Conservation (phyloP, 2,113 vertebrate species). For the Tautogolabrus adspersus region DNA sequence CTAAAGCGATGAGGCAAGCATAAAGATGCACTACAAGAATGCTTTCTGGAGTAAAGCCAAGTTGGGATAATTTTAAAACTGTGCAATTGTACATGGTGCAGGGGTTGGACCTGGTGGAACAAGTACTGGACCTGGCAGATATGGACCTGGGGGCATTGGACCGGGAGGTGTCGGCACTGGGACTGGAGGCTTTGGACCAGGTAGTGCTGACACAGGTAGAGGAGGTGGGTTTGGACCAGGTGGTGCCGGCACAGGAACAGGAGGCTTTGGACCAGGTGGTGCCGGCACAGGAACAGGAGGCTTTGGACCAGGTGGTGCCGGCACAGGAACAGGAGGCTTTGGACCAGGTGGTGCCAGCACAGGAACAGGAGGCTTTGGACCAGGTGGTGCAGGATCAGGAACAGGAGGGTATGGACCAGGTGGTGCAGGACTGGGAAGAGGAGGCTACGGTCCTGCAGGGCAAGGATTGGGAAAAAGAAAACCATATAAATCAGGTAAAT, state of each 20-base stretch:
- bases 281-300: conserved; percentile 25
- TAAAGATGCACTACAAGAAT: not conserved
- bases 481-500: conserved; percentile 36
- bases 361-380: conserved; percentile 28
- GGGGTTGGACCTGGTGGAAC: conserved; percentile 41
- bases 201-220: conserved; percentile 36
- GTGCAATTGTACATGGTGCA: conserved; percentile 11
- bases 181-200: conserved; percentile 50
- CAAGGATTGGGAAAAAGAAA: conserved; percentile 69
- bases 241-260: fast-evolving
- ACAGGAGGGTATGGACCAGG: conserved; percentile 42
- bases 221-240: conserved; percentile 25
- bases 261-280: conserved; percentile 45
- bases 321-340: conserved; percentile 43
- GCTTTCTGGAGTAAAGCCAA: not conserved
- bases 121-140: conserved; percentile 32
- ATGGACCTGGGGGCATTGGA: conserved; percentile 29
- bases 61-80: not conserved
- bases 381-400: conserved; percentile 43
- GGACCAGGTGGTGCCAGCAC: conserved; percentile 13
- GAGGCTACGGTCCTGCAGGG: conserved; percentile 23
- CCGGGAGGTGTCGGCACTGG: conserved; percentile 40
- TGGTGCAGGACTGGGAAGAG: not conserved
- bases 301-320: conserved; percentile 44
- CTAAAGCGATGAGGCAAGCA: too few species aligned